Evolutionary conservation across 2,797 vertebrate species (phyloP), one percentile per base, ranked within the genome.

Genomic region (Pteropus rufus): DNA sequence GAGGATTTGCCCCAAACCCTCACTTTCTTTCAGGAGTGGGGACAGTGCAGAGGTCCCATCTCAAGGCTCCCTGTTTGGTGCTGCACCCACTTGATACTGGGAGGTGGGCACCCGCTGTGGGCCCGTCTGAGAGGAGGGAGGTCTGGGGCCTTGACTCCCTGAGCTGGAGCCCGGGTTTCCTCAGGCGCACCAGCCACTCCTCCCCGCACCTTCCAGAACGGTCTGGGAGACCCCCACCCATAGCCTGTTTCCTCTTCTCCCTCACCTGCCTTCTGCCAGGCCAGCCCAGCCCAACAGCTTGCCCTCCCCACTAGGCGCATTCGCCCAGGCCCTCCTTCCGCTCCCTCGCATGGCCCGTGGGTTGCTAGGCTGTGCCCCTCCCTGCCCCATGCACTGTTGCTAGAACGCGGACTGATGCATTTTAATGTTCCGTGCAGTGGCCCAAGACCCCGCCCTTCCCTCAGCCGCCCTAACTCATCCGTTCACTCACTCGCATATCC

Each of bases 351-450:
- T 15, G 70, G 39, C 54, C 19, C 23, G 19, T 1, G 8, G 7
- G 23, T 12, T 39, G 62, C 72, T 76, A 14, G 46, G 29, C 70
- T 79, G 19, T 10, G 11, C 58, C 88, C 14, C 11, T 26, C 24
- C 2, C 14, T 52, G 11, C 67, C 15, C n/a, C 11, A 3, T 11
- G 0, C 56, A 0, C 23, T 15, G 21, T 0, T 11, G 36, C 58
- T n/a, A 2, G 0, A 5, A 10, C n/a, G 16, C 3, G 2, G 19
- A 62, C 19, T 2, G 41, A 15, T 21, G 16, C 54, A 1, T 3
- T 10, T 1, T n/a, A 10, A 21, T 3, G 26, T 24, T 8, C 49
- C 41, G 3, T n/a, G 5, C 0, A 2, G 0, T 5, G 26, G 31
- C 60, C 46, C 24, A 1, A 23, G 72, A 26, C 54, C 26, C 31